Percentiles rank a stretch among this genome's conserved stretches.
These are phyloP conservation scores for Pantherophis guttatus DNA, from an alignment of 2,113 vertebrate species.

Conservation along the genomic window DNA sequence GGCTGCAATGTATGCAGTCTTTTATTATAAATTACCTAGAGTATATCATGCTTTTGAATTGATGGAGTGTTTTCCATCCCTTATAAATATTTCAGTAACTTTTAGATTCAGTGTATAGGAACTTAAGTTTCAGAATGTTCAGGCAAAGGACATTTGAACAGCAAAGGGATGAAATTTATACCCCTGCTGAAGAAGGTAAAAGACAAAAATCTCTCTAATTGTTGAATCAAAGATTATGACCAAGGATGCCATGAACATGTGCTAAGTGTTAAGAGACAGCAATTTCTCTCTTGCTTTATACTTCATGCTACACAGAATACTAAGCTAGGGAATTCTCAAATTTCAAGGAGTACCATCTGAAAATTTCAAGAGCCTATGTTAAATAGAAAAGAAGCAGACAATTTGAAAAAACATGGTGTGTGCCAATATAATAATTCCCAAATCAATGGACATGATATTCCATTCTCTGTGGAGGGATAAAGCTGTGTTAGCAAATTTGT, in stretches of 20 bases:
- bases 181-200: background rate
- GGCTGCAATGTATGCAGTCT: constrained; percentile 21
- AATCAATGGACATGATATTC: background rate
- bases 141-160: background rate
- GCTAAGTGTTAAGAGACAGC: background rate
- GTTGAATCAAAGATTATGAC: background rate
- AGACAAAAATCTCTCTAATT: background rate
- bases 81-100: constrained; percentile 35
- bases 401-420: background rate
- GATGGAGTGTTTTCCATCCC: constrained; percentile 29
- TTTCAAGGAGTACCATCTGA: background rate
- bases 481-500: background rate
- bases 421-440: background rate
- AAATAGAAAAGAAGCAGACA: background rate
- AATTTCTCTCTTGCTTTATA: background rate
- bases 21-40: constrained; percentile 38
- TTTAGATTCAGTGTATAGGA: constrained; percentile 4
- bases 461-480: background rate
- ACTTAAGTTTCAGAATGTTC: constrained; percentile 8
- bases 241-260: background rate
- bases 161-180: background rate
- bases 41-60: constrained; percentile 5
- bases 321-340: background rate
- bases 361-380: background rate
- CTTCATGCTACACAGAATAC: background rate